Evolutionary conservation across 2,888 invertebrate genomes (phyloP).

Genomic region (Diplazon laetatorius): DNA sequence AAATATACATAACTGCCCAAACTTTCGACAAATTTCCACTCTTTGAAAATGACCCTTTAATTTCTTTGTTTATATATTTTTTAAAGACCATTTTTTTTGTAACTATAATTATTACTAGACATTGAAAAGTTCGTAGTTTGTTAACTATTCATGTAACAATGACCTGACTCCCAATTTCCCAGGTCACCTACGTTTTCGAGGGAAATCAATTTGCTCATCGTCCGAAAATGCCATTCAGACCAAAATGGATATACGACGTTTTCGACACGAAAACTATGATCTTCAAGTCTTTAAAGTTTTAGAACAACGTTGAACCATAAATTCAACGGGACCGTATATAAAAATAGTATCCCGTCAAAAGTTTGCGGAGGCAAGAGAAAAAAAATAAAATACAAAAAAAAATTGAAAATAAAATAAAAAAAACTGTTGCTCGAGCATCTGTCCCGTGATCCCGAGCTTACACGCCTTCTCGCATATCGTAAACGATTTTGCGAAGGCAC

Average conservation of each 20-base stretch:
- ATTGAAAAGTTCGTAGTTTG: too few species aligned
- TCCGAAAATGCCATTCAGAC: conserved; percentile 77
- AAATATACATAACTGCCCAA: too few species aligned
- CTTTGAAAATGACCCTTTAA: too few species aligned
- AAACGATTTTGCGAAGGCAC: conserved; percentile 62
- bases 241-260: conserved; percentile 80
- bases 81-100: too few species aligned
- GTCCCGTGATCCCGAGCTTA: conserved; percentile 45
- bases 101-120: too few species aligned
- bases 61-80: too few species aligned
- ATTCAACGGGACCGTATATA: not conserved
- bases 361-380: conserved; percentile 5
- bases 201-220: conserved; percentile 76
- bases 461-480: conserved; percentile 55
- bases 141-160: too few species aligned
- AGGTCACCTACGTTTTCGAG: conserved; percentile 81
- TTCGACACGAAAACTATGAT: conserved; percentile 79
- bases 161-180: conserved; percentile 19
- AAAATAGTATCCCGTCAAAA: conserved; percentile 17
- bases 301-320: conserved; percentile 42
- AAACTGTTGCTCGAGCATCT: conserved; percentile 48
- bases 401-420: too few species aligned
- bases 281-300: conserved; percentile 74
- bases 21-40: too few species aligned
- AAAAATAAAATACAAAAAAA: too few species aligned